Conservation (phyloP, 2,113 vertebrate species). For the Cephalopholis sonnerati region DNA sequence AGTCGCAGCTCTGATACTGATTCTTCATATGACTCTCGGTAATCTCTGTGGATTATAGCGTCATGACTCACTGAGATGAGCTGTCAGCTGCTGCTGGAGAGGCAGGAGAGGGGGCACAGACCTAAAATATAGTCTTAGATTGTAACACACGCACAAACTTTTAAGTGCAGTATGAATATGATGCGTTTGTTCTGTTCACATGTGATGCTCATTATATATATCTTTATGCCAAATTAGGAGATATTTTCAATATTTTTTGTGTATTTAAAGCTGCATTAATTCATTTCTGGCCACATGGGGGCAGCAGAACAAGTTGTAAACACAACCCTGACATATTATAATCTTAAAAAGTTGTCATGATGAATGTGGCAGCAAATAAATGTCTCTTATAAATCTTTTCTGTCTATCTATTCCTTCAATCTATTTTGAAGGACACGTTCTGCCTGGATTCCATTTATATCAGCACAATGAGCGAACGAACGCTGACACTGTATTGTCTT, state of each 20-base stretch:
- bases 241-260: not conserved
- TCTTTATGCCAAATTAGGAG: not conserved
- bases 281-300: not conserved
- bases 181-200: slow-evolving; percentile 1
- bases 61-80: slow-evolving; percentile 44
- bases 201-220: not conserved
- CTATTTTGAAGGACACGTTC: no score
- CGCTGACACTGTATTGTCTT: not conserved
- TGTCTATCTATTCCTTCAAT: no score
- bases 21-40: slow-evolving; percentile 22
- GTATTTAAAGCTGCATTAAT: not conserved
- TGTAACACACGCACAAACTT: not conserved
- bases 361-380: not conserved
- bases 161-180: not conserved
- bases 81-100: slow-evolving; percentile 21
- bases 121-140: slow-evolving; percentile 1
- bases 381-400: no score
- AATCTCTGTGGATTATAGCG: slow-evolving; percentile 52
- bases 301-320: not conserved
- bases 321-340: not conserved
- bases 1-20: slow-evolving; percentile 29
- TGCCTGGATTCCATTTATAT: no score
- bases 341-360: not conserved
- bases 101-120: not conserved
- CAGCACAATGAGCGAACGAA: not conserved